Evolutionary conservation across 2,888 invertebrate genomes (phyloP).

Genomic region (Diogma glabrata): DNA sequence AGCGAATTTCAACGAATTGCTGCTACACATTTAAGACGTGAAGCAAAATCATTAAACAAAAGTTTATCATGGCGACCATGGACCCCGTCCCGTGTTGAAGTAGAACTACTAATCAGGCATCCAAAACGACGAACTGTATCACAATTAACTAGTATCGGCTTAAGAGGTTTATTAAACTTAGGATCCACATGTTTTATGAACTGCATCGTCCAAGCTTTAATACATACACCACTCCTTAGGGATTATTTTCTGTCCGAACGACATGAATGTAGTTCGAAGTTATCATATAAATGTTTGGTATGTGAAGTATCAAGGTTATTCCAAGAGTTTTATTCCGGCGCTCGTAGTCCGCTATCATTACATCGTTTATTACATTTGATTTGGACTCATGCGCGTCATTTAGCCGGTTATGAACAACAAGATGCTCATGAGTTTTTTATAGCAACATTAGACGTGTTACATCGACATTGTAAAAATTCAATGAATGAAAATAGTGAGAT

Average conservation of each 20-base stretch:
- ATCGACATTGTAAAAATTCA: conserved; percentile 60
- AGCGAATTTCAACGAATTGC: conserved; percentile 50
- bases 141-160: conserved; percentile 73
- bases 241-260: conserved; percentile 93
- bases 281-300: conserved; percentile 74
- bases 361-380: conserved; percentile 84
- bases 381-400: conserved; percentile 92
- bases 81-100: conserved; percentile 67
- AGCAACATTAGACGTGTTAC: conserved; percentile 84
- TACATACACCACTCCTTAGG: conserved; percentile 86
- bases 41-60: conserved; percentile 47
- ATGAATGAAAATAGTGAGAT: conserved; percentile 22
- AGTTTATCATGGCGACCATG: conserved; percentile 58
- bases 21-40: conserved; percentile 41
- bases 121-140: conserved; percentile 68
- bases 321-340: conserved; percentile 93
- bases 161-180: conserved; percentile 88
- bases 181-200: conserved; percentile 99
- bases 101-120: conserved; percentile 60
- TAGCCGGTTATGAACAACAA: conserved; percentile 94
- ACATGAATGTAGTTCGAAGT: conserved; percentile 63
- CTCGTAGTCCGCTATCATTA: conserved; percentile 75
- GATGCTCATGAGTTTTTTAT: conserved; percentile 99
- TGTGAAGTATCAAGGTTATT: conserved; percentile 93
- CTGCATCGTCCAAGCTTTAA: conserved; percentile 89